Base-by-base conservation (phyloP, 2,797 vertebrate genomes). In the Centropyge bicolor region DNA sequence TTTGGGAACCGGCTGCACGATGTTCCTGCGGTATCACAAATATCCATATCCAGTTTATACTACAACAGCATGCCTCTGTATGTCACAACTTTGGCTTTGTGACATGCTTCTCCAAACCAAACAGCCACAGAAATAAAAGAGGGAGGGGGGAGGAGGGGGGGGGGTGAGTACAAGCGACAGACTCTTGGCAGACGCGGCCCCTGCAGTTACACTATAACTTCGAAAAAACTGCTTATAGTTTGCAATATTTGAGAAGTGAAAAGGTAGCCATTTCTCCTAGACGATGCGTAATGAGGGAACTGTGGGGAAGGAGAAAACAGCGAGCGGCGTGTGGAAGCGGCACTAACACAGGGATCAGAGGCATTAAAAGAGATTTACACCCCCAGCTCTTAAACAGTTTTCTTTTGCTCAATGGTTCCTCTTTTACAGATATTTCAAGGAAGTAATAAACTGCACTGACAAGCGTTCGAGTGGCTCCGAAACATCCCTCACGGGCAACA, bases 331-430 rank as follows among this genome's bases (percentile, higher is more conserved):
- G 88, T 93, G 89, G 82, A 93, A 91, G 91, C 84, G 74, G 84
- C 86, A 84, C 89, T 94, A 92, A 94, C 84, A 57, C 89, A 64
- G 81, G 88, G 87, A 92, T 93, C 92, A 91, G 90, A 74, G 40
- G 91, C 93, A 93, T 95, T 95, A 94, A 94, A 95, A 94, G 83
- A 95, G 94, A 95, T 95, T 96, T 95, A 95, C 92, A 93, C 91
- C 84, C 88, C 52, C 46, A 69, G 88, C 90, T 91, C 91, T 88
- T 79, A 89, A 92, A 90, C 86, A 85, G 81, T 90, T 94, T 94
- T 94, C 90, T 92, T 92, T 89, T 91, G 82, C 89, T 94, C 90
- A 90, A 91, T 80, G 87, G 86, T 76, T 94, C 83, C 86, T 91
- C 87, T 90, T 94, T 92, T 92, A 90, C 85, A 91, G 92, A 94